Evolutionary conservation across 2,113 vertebrate genomes (phyloP).

Genomic region (Pagrus major): DNA sequence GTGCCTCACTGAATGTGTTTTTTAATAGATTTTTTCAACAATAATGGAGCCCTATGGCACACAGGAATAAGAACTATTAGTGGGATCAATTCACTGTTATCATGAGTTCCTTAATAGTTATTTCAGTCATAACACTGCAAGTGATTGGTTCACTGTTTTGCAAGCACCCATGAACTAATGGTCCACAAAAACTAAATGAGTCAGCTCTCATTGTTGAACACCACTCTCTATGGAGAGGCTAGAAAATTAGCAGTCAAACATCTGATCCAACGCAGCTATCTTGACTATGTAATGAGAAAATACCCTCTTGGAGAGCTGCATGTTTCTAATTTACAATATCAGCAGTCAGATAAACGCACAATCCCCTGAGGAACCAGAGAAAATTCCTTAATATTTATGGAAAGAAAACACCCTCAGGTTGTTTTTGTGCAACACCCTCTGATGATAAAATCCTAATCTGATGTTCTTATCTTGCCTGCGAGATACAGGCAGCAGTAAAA

Average conservation of each 20-base stretch:
- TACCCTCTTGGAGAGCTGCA: background rate
- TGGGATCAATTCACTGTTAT: background rate
- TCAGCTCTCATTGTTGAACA: background rate
- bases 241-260: background rate
- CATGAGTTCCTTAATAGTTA: background rate
- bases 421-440: conserved; percentile 32
- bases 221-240: background rate
- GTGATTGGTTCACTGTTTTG: background rate
- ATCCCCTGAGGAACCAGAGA: background rate
- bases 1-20: background rate
- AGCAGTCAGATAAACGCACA: conserved; percentile 6
- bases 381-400: conserved; percentile 33
- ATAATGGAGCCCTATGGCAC: background rate
- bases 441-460: conserved; percentile 19
- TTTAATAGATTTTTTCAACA: background rate
- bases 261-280: background rate
- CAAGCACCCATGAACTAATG: background rate
- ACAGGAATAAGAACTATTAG: background rate
- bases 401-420: conserved; percentile 22
- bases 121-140: background rate
- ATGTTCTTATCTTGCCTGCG: conserved; percentile 27
- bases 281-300: background rate
- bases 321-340: conserved; percentile 15
- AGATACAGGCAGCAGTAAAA: conserved; percentile 8
- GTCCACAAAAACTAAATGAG: background rate